Base-by-base conservation (phyloP, 2,888 invertebrate species). In the Coleophora flavipennella region DNA sequence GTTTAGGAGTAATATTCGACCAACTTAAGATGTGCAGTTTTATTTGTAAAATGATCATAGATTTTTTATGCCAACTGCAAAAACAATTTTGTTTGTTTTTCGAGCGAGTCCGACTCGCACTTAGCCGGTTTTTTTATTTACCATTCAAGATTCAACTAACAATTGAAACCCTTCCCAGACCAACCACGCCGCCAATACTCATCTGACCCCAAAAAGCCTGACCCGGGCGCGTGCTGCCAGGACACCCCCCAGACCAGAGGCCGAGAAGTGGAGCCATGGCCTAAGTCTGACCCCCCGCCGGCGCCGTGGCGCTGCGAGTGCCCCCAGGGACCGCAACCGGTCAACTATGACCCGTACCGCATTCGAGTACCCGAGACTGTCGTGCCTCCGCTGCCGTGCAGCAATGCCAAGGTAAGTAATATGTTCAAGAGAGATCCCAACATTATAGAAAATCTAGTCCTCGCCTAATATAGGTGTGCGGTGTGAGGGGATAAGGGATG, bases 311-410 rank as follows among this genome's bases (percentile, higher is more conserved):
- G 71, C 3, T 38, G 44, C 33, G 62, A 70, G 26, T 80, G 77
- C 38, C 66, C 72, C 1, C 42, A 42, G 0, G 72, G 67, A 0
- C 64, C 72, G 0, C 77, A 76, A 46, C 79, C 81, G 0, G 55
- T 64, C 6, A 79, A 73, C 55, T 73, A 76, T 42, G 83, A 83
- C 45, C 83, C 80, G 0, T 83, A 83, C 48, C 66, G 71, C 45
- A 83, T 83, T 33, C 79, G 73, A 50, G 67, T 75, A 1, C 79
- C 83, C 0, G 72, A 81, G 10, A 53, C 76, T 0, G 67, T 62
- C 6, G 80, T 81, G 6, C 80, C 80, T 0, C 77, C 81, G 0
- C 45, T 81, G 6, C 78, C 81, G 0, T 60, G 70, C 0, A 66
- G 68, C 40, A 72, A 73, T 41, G 81, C 68, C 10, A 81, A 78